Percentiles rank a stretch among this genome's conserved stretches.
Evolutionary conservation across 1,140 invertebrate genomes (phyloP).

Genomic region (Pogonomyrmex californicus): DNA sequence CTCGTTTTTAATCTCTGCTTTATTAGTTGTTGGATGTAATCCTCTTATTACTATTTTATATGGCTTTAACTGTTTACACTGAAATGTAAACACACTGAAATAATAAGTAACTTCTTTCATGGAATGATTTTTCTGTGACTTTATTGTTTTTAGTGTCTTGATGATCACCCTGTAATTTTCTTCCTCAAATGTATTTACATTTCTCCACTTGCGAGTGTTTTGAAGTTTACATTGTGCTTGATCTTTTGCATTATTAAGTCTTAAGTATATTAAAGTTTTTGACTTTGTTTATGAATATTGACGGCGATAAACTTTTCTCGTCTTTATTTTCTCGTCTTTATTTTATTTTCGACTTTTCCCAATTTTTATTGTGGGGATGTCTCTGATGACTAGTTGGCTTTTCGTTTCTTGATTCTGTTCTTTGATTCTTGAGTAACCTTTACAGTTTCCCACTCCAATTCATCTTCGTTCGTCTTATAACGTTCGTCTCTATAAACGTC

Average conservation of each 20-base stretch:
- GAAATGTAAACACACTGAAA: background rate
- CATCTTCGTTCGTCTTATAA: no score
- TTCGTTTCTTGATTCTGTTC: background rate
- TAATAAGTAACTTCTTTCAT: background rate
- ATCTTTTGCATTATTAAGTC: background rate
- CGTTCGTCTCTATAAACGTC: no score
- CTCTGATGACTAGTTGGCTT: background rate
- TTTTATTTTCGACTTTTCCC: background rate
- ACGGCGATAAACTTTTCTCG: background rate
- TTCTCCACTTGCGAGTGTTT: background rate
- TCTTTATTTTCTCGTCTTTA: background rate
- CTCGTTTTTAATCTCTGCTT: background rate
- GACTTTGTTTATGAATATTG: background rate
- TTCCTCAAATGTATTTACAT: background rate
- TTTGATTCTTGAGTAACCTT: no score
- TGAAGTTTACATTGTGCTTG: background rate
- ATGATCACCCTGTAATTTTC: background rate
- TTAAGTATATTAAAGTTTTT: slow-evolving; percentile 2
- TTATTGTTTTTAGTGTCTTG: background rate
- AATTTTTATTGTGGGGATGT: background rate
- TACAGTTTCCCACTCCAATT: background rate
- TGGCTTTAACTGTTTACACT: background rate
- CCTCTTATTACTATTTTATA: slow-evolving; percentile 12
- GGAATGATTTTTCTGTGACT: background rate
- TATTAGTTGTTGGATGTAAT: background rate